phyloP scores from a whole-genome alignment of 2,113 vertebrate genomes.

The Paradoxurus hermaphroditus region DNA sequence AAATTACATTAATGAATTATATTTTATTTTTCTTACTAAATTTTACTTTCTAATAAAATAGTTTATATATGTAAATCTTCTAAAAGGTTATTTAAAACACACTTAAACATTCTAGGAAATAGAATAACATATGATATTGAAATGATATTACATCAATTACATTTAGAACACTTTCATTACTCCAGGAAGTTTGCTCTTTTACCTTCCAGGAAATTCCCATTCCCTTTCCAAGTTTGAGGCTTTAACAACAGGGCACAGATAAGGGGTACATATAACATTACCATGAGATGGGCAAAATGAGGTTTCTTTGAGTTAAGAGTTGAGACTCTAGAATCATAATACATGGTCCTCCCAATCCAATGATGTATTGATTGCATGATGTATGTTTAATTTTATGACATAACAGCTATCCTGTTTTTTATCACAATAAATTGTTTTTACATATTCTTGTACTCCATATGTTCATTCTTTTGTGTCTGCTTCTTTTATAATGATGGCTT shows the following conservation, averaged over 20 bases:
- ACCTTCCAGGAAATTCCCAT: background rate
- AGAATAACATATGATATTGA: background rate
- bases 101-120: background rate
- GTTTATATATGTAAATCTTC: background rate
- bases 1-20: background rate
- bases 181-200: background rate
- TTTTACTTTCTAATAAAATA: background rate
- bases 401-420: background rate
- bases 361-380: background rate
- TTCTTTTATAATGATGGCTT: background rate
- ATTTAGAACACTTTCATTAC: background rate
- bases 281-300: background rate
- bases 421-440: background rate
- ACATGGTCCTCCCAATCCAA: background rate
- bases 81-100: background rate
- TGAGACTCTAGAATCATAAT: background rate
- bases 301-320: background rate
- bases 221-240: background rate
- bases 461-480: background rate
- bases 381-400: background rate
- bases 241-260: background rate
- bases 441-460: background rate
- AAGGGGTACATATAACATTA: background rate
- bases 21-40: background rate
- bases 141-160: background rate